Evolutionary conservation across 35 echinoderm and acorn worm genomes (phyloP), one percentile per base, ranked within the genome.

Genomic region (Ophiothrix spiculata): DNA sequence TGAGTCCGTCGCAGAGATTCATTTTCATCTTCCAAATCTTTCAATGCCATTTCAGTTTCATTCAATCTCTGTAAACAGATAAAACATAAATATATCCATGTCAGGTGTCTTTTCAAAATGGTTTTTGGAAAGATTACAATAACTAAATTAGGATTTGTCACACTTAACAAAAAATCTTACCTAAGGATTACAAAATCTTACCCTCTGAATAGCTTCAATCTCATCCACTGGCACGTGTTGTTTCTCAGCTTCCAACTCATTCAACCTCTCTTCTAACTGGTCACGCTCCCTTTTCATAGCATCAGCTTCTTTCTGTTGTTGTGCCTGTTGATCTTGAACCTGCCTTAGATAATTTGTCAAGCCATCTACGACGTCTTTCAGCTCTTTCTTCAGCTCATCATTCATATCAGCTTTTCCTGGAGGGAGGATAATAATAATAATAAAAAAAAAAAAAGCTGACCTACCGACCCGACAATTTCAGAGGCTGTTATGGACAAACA

Each of bases 351-450:
- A 93, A n/a, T 91, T 76, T 13, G 92, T 99, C 39, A 99, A 78
- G 1, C 85, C 86, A 64, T 63, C 83, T 39, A 99, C 54, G 74
- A 94, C 88, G 49, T 74, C 87, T 89, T 99, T 80, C 32, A 99
- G 90, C 77, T 99, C 96, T 0, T 89, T 69, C 37, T 93, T 94
- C 78, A 99, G 78, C 14, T 91, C 92, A 81, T 99, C 87, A 78
- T 94, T 99, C 21, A 89, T 38, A 35, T 88, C 86, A 23, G 80
- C 88, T 94, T 99, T 82, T 39, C 89, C 96, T 99, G 56, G 64
- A n/a, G n/a, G n/a, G n/a, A n/a, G n/a, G n/a, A n/a, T n/a, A n/a
- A n/a, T n/a, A n/a, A n/a, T n/a, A n/a, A n/a, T n/a, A n/a, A n/a
- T n/a, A n/a, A n/a, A n/a, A n/a, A n/a, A n/a, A n/a, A n/a, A n/a